Evolutionary conservation across 2,797 vertebrate genomes (phyloP).

Genomic region (Gymnoscopelus microlampas): DNA sequence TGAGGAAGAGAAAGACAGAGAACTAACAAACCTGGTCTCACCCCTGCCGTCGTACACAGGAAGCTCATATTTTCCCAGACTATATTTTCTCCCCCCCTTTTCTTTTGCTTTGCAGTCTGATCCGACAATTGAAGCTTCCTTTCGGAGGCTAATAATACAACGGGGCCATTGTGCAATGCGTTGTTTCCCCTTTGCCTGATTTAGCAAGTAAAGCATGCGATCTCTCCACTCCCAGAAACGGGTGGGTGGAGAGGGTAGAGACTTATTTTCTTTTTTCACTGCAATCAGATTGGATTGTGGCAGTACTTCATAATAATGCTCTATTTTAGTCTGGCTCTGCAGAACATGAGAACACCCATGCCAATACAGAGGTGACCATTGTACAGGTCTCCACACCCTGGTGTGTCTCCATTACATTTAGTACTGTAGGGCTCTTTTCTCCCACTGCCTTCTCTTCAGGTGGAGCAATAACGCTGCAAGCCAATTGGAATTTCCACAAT

Average conservation of each 20-base stretch:
- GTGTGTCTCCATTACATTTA: not conserved
- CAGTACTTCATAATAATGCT: conserved; percentile 60
- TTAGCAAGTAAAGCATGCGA: conserved; percentile 70
- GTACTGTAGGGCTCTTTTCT: not conserved
- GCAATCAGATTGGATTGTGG: conserved; percentile 72
- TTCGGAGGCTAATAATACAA: conserved; percentile 77
- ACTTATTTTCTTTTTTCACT: conserved; percentile 27
- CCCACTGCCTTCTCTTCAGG: not conserved
- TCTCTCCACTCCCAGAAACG: conserved; percentile 60
- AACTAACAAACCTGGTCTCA: conserved; percentile 41
- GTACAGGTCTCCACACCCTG: conserved; percentile 2
- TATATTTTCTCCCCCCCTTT: conserved; percentile 17
- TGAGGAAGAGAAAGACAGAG: not conserved
- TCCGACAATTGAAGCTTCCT: conserved; percentile 82
- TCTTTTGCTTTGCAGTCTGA: conserved; percentile 67
- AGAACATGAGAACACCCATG: conserved; percentile 47
- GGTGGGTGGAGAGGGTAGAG: conserved; percentile 49
- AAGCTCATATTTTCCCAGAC: conserved; percentile 79
- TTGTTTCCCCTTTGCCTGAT: conserved; percentile 70
- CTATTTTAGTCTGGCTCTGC: conserved; percentile 59
- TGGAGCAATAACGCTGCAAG: conserved; percentile 1
- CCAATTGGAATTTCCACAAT: conserved; percentile 6
- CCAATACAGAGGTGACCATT: conserved; percentile 16
- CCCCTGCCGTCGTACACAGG: conserved; percentile 65
- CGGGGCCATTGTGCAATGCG: conserved; percentile 67